Base-by-base conservation (phyloP, 2,888 invertebrate genomes). In the Galerucella calmariensis region DNA sequence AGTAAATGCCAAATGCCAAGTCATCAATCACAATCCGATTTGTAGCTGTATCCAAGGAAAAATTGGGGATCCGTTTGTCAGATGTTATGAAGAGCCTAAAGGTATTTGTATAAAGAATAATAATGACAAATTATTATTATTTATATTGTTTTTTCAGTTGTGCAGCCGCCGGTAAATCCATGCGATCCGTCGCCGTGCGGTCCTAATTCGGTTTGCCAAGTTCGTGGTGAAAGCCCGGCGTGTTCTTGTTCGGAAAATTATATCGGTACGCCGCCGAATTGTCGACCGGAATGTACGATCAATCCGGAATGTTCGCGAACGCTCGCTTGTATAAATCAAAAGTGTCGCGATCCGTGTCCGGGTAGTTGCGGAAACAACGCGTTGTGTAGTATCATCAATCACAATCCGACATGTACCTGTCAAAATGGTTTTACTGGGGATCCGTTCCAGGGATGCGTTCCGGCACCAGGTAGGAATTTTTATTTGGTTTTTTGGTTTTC, bases 21-120 rank as follows among this genome's bases (percentile, higher is more conserved):
- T 94, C n/a, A 90, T 94, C 12, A 94, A 94, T 84, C 95, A 95
- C 84, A 93, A 92, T 85, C 94, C 95, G 0, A 93, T 94, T 83
- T 95, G 95, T 84, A 92, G 92, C 71, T 95, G 95, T 84, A 90
- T 91, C 4, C 87, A 88, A 68, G 91, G 92, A 63, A 92, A 90
- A 79, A 92, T 91, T 20, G 95, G 95, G 69, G 94, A 95, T 90
- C 95, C 95, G 14, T 94, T 94, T 84, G 88, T 90, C 11, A 90
- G 92, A 86, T 95, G 95, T 82, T 88, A 89, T 73, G 88, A 88
- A 67, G 90, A 89, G 86, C 80, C 82, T 2, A 74, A 77, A 77
- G 81, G 84, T 84, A 79, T 41, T 8, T 8, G 8, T 9, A 35
- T 35, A 41, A 41, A 8, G 0, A 9, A 41, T 41, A 41, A 41